Evolutionary conservation across 2,888 invertebrate species (phyloP).

Genomic region (Gymnosoma rotundatum): DNA sequence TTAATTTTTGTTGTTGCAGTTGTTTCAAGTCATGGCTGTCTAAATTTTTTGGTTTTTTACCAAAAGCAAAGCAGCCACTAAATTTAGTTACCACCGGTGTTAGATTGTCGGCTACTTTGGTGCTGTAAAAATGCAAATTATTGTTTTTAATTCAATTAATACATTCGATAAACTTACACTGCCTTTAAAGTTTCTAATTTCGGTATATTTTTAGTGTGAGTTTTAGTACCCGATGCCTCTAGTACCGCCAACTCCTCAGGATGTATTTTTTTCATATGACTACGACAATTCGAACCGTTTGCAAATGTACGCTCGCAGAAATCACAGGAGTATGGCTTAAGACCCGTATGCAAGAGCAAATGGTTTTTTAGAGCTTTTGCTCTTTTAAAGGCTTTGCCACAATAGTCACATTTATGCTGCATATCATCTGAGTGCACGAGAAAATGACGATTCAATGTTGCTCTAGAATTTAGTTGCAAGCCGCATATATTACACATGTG

Average conservation of each 20-base stretch:
- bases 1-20: conserved; percentile 37
- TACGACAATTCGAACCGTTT: conserved; percentile 82
- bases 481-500: conserved; percentile 79
- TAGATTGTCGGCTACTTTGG: conserved; percentile 78
- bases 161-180: conserved; percentile 74
- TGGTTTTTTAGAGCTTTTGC: conserved; percentile 82
- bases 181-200: conserved; percentile 80
- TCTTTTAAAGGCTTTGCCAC: conserved; percentile 80
- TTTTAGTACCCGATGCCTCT: conserved; percentile 80
- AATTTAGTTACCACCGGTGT: conserved; percentile 79
- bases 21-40: not conserved
- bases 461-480: conserved; percentile 78
- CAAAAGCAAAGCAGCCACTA: conserved; percentile 79
- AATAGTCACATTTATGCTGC: conserved; percentile 80
- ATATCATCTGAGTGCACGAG: conserved; percentile 80
- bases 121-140: conserved; percentile 69
- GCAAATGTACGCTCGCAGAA: conserved; percentile 82
- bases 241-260: conserved; percentile 81
- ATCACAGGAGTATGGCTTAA: conserved; percentile 81
- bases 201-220: conserved; percentile 81
- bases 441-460: conserved; percentile 79
- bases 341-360: conserved; percentile 80
- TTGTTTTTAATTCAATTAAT: not conserved
- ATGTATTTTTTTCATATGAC: conserved; percentile 82
- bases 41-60: conserved; percentile 75